Evolutionary conservation across 2,113 vertebrate genomes (phyloP).

Genomic region (Psophia crepitans): DNA sequence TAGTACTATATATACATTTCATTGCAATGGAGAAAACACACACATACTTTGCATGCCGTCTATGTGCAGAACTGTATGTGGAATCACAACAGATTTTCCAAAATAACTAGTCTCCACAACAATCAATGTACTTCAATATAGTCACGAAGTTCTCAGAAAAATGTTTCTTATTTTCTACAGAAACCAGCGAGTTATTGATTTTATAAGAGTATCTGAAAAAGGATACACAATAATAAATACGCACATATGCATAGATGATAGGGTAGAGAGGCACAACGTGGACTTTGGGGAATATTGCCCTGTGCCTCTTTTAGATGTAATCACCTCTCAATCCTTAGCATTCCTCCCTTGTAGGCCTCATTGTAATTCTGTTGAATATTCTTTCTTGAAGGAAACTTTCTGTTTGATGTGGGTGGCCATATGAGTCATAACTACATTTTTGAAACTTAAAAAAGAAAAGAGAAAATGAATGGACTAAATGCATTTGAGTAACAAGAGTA

Average conservation of each 20-base stretch:
- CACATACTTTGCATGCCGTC: fast-evolving
- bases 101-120: background rate
- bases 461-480: background rate
- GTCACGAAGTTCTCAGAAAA: background rate
- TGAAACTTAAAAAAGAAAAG: background rate
- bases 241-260: background rate
- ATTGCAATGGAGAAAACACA: background rate
- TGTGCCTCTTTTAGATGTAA: background rate
- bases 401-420: background rate
- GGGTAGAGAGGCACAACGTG: background rate
- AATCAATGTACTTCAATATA: no score
- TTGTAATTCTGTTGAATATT: background rate
- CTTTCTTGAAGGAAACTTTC: background rate
- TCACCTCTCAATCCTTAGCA: fast-evolving
- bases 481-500: background rate
- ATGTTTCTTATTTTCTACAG: background rate
- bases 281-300: background rate
- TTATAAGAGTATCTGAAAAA: background rate
- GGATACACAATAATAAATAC: background rate
- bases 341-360: background rate
- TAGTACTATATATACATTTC: background rate
- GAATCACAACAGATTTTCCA: background rate
- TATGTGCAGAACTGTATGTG: background rate
- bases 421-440: background rate
- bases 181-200: background rate